A percentile compares a stretch with the other conserved stretches of the same genome.
These are phyloP conservation scores for Julus scanicus DNA, from an alignment of 2,888 invertebrate genomes.

Conservation along the genomic window DNA sequence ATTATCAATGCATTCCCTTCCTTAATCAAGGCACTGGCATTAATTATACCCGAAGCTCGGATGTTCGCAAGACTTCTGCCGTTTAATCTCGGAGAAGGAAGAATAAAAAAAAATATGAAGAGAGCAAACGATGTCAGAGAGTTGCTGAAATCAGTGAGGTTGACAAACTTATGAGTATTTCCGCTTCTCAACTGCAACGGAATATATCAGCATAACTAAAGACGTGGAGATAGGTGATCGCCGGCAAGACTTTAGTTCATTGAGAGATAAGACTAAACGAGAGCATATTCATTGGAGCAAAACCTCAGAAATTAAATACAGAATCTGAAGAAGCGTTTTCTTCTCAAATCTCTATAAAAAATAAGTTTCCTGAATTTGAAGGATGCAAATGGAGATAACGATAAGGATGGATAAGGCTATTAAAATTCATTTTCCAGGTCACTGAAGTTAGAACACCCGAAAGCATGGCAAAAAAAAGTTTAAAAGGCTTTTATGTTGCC, in stretches of 20 bases:
- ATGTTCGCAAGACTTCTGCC: neutral
- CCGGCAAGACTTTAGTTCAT: neutral
- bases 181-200: neutral
- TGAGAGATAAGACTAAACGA: neutral
- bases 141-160: neutral
- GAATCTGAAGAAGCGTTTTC: neutral
- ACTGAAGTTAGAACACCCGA: too few relatives aligned
- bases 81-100: neutral
- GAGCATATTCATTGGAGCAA: neutral
- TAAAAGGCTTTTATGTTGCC: too few relatives aligned
- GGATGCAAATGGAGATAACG: too few relatives aligned
- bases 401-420: neutral
- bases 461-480: too few relatives aligned
- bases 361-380: neutral
- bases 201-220: neutral
- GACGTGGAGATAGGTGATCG: neutral
- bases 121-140: too few relatives aligned
- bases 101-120: neutral
- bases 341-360: neutral
- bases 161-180: neutral
- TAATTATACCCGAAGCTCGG: conserved; percentile 22
- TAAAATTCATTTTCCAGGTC: neutral
- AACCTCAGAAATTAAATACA: neutral
- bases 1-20: neutral
- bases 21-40: conserved; percentile 38